phyloP scores from a whole-genome alignment of 2,888 invertebrate genomes.

The Seira musarum region DNA sequence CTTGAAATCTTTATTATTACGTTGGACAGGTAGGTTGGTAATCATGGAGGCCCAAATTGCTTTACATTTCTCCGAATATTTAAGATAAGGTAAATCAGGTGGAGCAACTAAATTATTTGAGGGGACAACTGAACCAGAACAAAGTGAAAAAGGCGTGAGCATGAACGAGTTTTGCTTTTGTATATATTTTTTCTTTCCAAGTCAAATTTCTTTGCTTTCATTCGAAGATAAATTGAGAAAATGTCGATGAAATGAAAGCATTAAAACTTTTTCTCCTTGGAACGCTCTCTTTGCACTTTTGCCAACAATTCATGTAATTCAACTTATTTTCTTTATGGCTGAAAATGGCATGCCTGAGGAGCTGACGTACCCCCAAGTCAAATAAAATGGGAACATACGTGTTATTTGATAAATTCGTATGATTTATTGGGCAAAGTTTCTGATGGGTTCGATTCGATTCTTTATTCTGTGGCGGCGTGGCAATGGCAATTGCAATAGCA shows the following conservation, averaged over 20 bases:
- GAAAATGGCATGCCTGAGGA: not conserved
- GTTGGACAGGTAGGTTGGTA: not conserved
- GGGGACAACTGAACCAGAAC: too few relatives aligned
- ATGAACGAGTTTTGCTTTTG: too few relatives aligned
- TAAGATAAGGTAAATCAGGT: too few relatives aligned
- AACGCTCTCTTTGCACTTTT: not conserved
- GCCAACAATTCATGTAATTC: not conserved
- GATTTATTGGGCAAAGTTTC: not conserved
- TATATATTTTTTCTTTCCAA: too few relatives aligned
- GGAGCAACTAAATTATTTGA: too few relatives aligned
- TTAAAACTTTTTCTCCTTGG: not conserved
- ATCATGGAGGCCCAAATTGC: too few relatives aligned
- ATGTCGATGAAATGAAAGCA: not conserved
- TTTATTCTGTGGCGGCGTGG: not conserved
- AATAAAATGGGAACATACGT: constrained; percentile 3
- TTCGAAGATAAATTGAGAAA: not conserved
- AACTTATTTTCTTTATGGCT: not conserved
- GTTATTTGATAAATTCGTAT: not conserved
- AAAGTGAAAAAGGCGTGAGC: too few relatives aligned
- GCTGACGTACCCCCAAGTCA: not conserved
- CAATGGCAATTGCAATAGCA: not conserved
- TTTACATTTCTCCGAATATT: too few relatives aligned
- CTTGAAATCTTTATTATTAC: not conserved
- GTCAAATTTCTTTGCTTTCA: not conserved
- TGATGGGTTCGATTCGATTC: not conserved